Conservation (phyloP, 2,797 vertebrate species). For the Lerista edwardsae region DNA sequence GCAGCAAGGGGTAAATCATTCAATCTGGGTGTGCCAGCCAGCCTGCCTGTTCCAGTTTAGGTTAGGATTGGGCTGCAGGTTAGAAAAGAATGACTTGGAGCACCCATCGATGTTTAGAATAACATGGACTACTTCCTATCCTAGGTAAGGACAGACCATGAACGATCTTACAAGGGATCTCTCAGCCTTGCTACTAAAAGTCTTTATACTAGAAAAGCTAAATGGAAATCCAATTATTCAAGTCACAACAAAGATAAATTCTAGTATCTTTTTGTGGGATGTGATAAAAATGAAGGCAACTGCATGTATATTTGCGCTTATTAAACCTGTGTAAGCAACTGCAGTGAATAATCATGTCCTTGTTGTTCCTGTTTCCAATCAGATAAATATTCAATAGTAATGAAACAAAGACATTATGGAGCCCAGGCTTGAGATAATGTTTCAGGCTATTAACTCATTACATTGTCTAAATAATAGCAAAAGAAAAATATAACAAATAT, state of each 20-base stretch:
- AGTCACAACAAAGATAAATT: not conserved
- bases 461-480: constrained; percentile 24
- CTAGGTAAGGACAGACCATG: constrained; percentile 21
- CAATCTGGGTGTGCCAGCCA: no score
- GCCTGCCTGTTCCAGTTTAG: no score
- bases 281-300: constrained; percentile 52
- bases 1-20: no score
- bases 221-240: constrained; percentile 56
- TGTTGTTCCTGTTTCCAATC: constrained; percentile 30
- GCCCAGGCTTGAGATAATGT: constrained; percentile 25
- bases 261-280: constrained; percentile 12
- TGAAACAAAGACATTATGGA: not conserved
- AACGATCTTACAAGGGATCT: constrained; percentile 10
- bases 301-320: not conserved
- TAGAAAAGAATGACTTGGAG: no score
- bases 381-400: constrained; percentile 1
- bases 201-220: constrained; percentile 35
- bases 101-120: constrained; percentile 49
- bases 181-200: constrained; percentile 38
- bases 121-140: constrained; percentile 12
- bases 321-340: not conserved
- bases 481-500: not conserved
- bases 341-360: constrained; percentile 12
- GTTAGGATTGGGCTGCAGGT: no score
- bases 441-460: not conserved